Base-by-base conservation (phyloP, 2,888 invertebrate genomes). In the Megaustenia siamemsis region DNA sequence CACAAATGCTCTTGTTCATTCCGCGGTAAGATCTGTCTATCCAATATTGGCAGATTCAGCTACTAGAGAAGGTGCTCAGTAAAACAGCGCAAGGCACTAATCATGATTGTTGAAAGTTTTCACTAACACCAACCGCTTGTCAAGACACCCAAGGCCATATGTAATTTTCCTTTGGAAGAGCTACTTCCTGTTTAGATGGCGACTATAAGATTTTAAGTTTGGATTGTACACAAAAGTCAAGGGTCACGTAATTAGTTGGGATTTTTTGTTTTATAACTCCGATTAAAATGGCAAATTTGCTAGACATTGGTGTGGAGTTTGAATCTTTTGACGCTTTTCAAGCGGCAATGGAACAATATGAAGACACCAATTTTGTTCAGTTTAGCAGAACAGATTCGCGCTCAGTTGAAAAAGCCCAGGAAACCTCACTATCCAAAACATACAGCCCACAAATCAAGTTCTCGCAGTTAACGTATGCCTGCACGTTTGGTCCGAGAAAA, bases 241-340 rank as follows among this genome's bases (percentile, higher is more conserved):
- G 32, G 15, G 4, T 18, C 32, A 21, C 35, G 21, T 49, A 1
- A 18, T 21, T 24, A 18, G 32, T 4, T 0, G 21, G n/a, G n/a
- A n/a, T 28, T 38, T 56, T n/a, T n/a, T 56, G 38, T 15, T 2
- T 63, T 63, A 63, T 63, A 32, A 28, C 56, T n/a, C 10, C 21
- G 4, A 60, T 21, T 24, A 24, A 69, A 63, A 84, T 84, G 84
- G 73, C 79, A 45, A 40, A 80, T 38, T 53, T 85, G 24, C 28
- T 85, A 40, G 68, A 73, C 43, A 69, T 56, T 18, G 81, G 85
- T 6, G 45, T 68, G 24, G 85, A 85, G 45, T 85, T 85, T 68
- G 80, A 85, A 43, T 85, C 85, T 15, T 85, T 76, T 56, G 85
- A 81, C 35, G 85, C 85, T 40, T 85, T 85, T 63, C 85, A 85